Evolutionary conservation across 1,140 invertebrate genomes (phyloP).

Genomic region (Gonatopus flavifemur): DNA sequence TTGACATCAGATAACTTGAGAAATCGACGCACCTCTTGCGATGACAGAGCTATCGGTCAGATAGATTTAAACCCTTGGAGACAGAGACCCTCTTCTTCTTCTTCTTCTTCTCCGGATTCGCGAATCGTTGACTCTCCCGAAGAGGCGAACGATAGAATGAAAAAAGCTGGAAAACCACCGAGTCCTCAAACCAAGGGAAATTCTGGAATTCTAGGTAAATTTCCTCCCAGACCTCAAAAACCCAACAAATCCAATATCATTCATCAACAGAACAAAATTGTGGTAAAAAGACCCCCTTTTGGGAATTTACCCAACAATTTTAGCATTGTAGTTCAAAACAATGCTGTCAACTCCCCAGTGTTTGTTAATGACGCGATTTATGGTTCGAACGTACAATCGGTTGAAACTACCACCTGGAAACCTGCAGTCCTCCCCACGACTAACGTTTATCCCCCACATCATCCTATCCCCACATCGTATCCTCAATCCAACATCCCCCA

Average conservation of each 20-base stretch:
- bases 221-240: neutral
- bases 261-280: constrained; percentile 46
- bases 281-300: constrained; percentile 40
- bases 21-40: constrained; percentile 69
- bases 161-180: neutral
- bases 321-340: constrained; percentile 48
- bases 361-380: constrained; percentile 44
- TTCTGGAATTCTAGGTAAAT: neutral
- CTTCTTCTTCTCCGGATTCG: neutral
- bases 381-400: constrained; percentile 29
- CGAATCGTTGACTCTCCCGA: too few relatives aligned
- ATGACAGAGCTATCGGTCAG: constrained; percentile 69
- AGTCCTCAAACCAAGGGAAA: neutral
- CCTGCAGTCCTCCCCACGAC: too few relatives aligned
- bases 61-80: constrained; percentile 68
- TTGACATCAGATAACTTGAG: constrained; percentile 64
- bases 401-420: too few relatives aligned
- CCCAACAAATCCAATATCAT: constrained; percentile 39
- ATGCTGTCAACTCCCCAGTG: constrained; percentile 47
- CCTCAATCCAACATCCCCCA: too few relatives aligned
- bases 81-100: constrained; percentile 42
- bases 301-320: constrained; percentile 42
- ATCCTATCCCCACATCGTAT: neutral
- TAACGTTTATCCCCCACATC: constrained; percentile 1
- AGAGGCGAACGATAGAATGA: neutral